A percentile compares a stretch with the other conserved stretches of the same genome.
Conservation (phyloP, 1,140 invertebrate genomes). For the Calliphora vicina region DNA sequence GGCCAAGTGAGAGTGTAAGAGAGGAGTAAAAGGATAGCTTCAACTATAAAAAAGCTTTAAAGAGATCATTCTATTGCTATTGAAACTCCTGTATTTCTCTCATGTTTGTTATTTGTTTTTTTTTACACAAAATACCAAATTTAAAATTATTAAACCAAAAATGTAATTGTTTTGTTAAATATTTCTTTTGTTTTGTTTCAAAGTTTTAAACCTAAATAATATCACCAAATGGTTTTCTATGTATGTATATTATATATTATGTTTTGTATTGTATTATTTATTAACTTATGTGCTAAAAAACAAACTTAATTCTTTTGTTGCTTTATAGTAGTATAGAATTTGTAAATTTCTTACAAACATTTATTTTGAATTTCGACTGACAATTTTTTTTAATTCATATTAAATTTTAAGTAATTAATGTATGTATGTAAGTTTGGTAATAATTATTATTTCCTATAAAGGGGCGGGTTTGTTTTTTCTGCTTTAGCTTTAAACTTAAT, state of each 20-base stretch:
- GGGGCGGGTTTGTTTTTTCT: slow-evolving; percentile 24
- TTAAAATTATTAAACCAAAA: background rate
- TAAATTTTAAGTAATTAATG: background rate
- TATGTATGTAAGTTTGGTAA: background rate
- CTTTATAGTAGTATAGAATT: too few species aligned
- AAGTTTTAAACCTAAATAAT: slow-evolving; percentile 50
- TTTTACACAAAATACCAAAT: background rate
- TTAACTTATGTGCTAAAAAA: background rate
- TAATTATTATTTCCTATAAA: background rate
- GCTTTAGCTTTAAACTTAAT: slow-evolving; percentile 11
- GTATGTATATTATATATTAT: slow-evolving; percentile 36
- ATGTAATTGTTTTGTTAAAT: background rate
- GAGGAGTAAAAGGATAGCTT: background rate
- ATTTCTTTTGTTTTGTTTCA: background rate
- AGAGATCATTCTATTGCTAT: background rate
- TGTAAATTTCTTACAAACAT: slow-evolving; percentile 1
- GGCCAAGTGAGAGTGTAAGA: background rate
- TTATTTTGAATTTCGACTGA: background rate
- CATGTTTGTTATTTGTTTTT: background rate
- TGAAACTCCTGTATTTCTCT: background rate
- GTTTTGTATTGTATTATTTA: too few species aligned
- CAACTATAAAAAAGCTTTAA: background rate
- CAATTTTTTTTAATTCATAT: background rate
- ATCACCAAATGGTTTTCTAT: slow-evolving; percentile 53
- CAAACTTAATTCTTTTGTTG: background rate